Conservation (phyloP, 2,888 invertebrate species). For the Tinea pellionella region DNA sequence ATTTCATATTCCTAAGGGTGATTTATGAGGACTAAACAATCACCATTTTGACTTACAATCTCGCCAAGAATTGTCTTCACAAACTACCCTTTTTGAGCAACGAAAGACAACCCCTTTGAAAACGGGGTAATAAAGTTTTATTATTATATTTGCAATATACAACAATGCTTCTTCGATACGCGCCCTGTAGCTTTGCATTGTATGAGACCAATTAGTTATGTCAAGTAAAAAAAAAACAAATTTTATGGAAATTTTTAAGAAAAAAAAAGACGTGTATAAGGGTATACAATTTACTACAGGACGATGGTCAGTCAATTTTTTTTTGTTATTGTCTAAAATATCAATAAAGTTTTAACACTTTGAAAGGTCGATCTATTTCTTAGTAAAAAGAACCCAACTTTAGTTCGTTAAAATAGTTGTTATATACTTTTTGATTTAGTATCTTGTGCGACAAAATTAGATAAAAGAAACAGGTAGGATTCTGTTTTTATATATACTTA, state of each 20-base stretch:
- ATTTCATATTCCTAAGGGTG: slow-evolving; percentile 47
- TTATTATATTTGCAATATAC: slow-evolving; percentile 63
- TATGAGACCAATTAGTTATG: slow-evolving; percentile 59
- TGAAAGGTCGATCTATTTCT: slow-evolving; percentile 34
- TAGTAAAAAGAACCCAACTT: slow-evolving; percentile 13
- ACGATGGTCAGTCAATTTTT: slow-evolving; percentile 42
- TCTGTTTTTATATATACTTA: too few species aligned
- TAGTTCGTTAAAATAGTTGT: not conserved
- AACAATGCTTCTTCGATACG: slow-evolving; percentile 43
- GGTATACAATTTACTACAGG: slow-evolving; percentile 48
- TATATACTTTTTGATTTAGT: not conserved
- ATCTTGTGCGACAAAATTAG: not conserved
- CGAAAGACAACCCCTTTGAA: slow-evolving; percentile 59
- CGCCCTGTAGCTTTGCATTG: slow-evolving; percentile 47
- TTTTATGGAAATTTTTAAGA: slow-evolving; percentile 43
- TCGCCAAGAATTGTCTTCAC: slow-evolving; percentile 35
- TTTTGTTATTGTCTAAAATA: slow-evolving; percentile 43
- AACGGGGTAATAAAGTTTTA: slow-evolving; percentile 66
- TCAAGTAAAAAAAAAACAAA: slow-evolving; percentile 36
- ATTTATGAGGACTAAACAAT: slow-evolving; percentile 62
- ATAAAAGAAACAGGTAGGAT: not conserved
- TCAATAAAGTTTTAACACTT: slow-evolving; percentile 59
- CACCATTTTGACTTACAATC: slow-evolving; percentile 55
- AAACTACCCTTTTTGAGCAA: slow-evolving; percentile 53
- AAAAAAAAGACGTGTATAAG: slow-evolving; percentile 46